These are phyloP conservation scores for Daboia siamensis DNA, from an alignment of 2,113 vertebrate species.

Conservation along the genomic window DNA sequence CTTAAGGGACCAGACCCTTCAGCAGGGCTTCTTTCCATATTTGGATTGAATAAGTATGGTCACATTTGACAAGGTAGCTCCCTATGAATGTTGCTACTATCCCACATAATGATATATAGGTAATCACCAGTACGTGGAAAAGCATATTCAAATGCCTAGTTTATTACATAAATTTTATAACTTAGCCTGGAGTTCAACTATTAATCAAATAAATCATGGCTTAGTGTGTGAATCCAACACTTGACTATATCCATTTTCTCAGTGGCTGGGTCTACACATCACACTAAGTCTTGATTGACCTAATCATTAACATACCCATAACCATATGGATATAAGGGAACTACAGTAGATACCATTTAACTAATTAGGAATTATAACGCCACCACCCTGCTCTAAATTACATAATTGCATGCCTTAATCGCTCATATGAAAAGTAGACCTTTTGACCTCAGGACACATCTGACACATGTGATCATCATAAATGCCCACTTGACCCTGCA, in stretches of 20 bases:
- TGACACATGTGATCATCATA: background rate
- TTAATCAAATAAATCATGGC: background rate
- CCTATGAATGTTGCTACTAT: background rate
- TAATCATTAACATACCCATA: background rate
- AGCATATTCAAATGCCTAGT: background rate
- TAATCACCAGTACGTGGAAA: background rate
- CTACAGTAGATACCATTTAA: background rate
- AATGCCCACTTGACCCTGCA: background rate
- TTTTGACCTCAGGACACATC: background rate
- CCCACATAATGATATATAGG: background rate
- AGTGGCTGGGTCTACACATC: background rate
- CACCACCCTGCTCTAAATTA: background rate
- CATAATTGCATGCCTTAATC: background rate
- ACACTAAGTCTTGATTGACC: background rate
- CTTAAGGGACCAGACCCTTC: background rate
- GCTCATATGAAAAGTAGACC: background rate
- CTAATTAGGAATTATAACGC: background rate
- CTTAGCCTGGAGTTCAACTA: background rate
- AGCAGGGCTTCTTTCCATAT: background rate
- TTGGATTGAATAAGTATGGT: background rate
- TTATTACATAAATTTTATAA: background rate
- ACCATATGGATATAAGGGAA: background rate
- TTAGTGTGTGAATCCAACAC: background rate
- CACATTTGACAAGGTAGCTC: background rate
- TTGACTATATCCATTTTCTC: background rate